phyloP scores from a whole-genome alignment of 2,888 invertebrate species.

The Pemphredon lugubris region DNA sequence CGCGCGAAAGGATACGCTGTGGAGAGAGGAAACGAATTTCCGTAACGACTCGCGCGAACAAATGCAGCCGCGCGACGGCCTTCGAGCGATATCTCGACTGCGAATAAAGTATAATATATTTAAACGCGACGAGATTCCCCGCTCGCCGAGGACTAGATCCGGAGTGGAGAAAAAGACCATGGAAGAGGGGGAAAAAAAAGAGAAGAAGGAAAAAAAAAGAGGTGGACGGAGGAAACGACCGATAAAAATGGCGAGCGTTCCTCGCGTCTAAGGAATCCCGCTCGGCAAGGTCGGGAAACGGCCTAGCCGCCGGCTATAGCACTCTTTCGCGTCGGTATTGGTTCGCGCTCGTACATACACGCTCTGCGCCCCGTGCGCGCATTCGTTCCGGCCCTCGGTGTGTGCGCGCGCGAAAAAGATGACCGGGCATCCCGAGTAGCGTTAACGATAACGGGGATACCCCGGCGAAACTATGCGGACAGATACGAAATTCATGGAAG shows the following conservation, averaged over 20 bases:
- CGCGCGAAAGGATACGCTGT: too few relatives aligned
- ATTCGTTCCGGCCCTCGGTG: constrained; percentile 16
- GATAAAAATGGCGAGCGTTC: constrained; percentile 66
- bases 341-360: background rate
- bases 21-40: too few relatives aligned
- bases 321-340: constrained; percentile 43
- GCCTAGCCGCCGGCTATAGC: constrained; percentile 73
- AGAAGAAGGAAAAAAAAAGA: constrained; percentile 36
- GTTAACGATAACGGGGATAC: background rate
- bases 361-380: too few relatives aligned
- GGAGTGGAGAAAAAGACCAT: constrained; percentile 19
- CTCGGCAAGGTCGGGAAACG: constrained; percentile 77
- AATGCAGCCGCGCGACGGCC: too few relatives aligned
- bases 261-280: constrained; percentile 73
- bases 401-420: constrained; percentile 20
- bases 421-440: too few relatives aligned
- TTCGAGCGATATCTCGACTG: background rate
- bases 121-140: constrained; percentile 1
- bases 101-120: constrained; percentile 23
- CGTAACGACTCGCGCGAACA: too few relatives aligned
- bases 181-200: constrained; percentile 31
- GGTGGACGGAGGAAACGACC: constrained; percentile 43
- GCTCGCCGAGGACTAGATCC: constrained; percentile 17
- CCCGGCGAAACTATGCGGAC: too few relatives aligned
- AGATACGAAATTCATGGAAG: too few relatives aligned